phyloP scores from a whole-genome alignment of 2,888 invertebrate genomes.

The Apocheima hispidaria region DNA sequence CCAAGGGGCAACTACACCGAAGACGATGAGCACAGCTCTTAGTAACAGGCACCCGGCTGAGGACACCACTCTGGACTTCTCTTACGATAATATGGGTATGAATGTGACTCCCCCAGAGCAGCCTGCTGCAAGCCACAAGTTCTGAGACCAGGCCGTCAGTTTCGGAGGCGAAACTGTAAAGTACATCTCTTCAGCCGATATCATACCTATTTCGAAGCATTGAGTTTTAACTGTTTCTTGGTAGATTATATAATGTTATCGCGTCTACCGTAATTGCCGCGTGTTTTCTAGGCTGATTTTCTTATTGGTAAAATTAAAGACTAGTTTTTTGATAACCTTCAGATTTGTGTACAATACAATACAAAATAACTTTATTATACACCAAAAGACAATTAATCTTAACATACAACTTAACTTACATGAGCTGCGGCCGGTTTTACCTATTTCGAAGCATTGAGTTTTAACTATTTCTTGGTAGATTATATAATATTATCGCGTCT shows the following conservation, averaged over 20 bases:
- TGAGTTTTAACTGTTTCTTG: neutral
- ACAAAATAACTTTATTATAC: too few relatives aligned
- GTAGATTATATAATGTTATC: neutral
- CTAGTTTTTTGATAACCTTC: neutral
- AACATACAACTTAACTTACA: too few relatives aligned
- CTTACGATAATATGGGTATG: slow-evolving; percentile 93
- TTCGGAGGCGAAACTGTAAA: slow-evolving; percentile 55
- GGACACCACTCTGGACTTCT: slow-evolving; percentile 91
- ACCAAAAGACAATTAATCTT: too few relatives aligned
- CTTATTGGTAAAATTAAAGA: too few relatives aligned
- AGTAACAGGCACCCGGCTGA: slow-evolving; percentile 91
- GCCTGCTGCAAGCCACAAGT: slow-evolving; percentile 68
- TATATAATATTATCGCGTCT: too few relatives aligned
- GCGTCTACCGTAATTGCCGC: too few relatives aligned
- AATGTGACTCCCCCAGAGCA: slow-evolving; percentile 87
- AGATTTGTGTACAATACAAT: too few relatives aligned
- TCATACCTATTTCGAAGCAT: neutral
- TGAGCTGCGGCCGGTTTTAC: slow-evolving; percentile 36
- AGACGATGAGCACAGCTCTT: slow-evolving; percentile 90
- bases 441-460: slow-evolving; percentile 3
- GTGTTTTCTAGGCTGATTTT: neutral
- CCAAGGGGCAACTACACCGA: slow-evolving; percentile 86
- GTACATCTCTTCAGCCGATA: slow-evolving; percentile 47
- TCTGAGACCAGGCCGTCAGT: slow-evolving; percentile 63
- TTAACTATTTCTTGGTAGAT: neutral